Evolutionary conservation across 2,888 invertebrate genomes (phyloP).

Genomic region (Drosophila trichaetosa): DNA sequence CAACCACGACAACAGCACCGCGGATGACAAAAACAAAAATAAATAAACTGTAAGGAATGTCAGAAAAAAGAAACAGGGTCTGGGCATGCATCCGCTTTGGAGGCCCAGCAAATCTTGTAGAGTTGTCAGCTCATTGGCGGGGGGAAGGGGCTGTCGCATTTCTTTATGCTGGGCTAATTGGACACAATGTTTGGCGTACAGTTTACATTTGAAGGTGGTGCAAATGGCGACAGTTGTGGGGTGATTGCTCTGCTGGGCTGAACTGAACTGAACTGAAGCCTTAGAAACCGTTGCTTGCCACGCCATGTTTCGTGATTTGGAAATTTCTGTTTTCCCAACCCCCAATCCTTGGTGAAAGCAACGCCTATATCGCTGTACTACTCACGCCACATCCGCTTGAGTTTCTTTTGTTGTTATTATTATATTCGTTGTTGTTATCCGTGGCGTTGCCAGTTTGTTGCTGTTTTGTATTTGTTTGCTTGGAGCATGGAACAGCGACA

Average conservation of each 20-base stretch:
- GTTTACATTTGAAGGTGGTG: slow-evolving; percentile 1
- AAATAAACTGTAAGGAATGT: slow-evolving; percentile 3
- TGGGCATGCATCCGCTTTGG: slow-evolving; percentile 51
- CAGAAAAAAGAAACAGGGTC: slow-evolving; percentile 13
- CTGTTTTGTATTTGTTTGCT: slow-evolving; percentile 44
- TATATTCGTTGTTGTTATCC: slow-evolving; percentile 32
- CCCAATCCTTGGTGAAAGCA: slow-evolving; percentile 29
- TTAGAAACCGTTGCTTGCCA: slow-evolving; percentile 72
- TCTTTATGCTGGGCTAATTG: slow-evolving; percentile 52
- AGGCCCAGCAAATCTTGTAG: slow-evolving; percentile 43
- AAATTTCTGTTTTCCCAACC: slow-evolving; percentile 18
- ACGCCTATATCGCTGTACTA: slow-evolving; percentile 67
- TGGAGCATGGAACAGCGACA: slow-evolving; percentile 32
- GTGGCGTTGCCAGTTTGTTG: slow-evolving; percentile 31
- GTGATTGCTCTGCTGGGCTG: not conserved
- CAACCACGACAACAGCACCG: slow-evolving; percentile 28
- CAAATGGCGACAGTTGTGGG: slow-evolving; percentile 33
- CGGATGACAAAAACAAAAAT: slow-evolving; percentile 23
- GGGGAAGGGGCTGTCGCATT: not conserved
- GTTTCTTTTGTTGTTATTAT: slow-evolving; percentile 21
- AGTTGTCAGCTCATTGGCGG: slow-evolving; percentile 21
- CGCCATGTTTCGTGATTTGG: slow-evolving; percentile 79
- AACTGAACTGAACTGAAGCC: not conserved
- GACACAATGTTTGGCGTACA: slow-evolving; percentile 5
- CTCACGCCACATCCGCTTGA: slow-evolving; percentile 74